A percentile compares a stretch with the other conserved stretches of the same genome.
These are phyloP conservation scores for Zaprionus inermis DNA, from an alignment of 1,140 invertebrate species.

Conservation along the genomic window DNA sequence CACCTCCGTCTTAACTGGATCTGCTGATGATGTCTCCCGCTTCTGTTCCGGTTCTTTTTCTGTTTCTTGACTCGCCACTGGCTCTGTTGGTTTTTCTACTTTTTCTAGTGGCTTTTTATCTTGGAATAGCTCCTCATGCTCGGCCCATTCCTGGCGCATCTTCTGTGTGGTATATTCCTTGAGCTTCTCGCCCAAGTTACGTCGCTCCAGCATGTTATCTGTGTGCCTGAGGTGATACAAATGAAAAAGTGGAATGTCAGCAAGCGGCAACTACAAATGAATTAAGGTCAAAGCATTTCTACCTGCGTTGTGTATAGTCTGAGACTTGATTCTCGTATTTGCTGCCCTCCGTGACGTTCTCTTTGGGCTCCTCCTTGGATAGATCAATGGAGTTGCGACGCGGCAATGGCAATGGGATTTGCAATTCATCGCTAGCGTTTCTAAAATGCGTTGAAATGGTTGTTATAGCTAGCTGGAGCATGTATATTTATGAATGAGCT, in stretches of 20 bases:
- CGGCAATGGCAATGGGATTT: constrained; percentile 83
- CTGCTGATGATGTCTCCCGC: constrained; percentile 10
- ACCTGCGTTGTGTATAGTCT: constrained; percentile 88
- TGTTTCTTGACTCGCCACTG: constrained; percentile 26
- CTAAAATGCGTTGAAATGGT: constrained; percentile 59
- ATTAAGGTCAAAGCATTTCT: constrained; percentile 17
- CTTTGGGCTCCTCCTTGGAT: constrained; percentile 84
- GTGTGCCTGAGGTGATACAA: constrained; percentile 66
- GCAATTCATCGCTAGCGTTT: constrained; percentile 80
- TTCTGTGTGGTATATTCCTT: constrained; percentile 83
- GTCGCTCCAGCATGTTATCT: constrained; percentile 75
- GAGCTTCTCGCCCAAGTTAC: constrained; percentile 67
- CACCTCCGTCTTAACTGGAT: constrained; percentile 14
- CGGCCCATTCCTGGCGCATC: constrained; percentile 82
- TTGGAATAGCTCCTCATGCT: constrained; percentile 80
- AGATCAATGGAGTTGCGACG: constrained; percentile 86
- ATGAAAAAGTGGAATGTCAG: neutral
- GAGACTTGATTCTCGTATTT: constrained; percentile 87
- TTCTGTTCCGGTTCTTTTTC: constrained; percentile 33
- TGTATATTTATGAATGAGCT: neutral
- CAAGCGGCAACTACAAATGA: neutral
- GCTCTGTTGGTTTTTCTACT: constrained; percentile 25
- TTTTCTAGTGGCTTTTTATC: constrained; percentile 62
- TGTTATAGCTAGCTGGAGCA: constrained; percentile 33
- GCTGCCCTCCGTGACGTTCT: constrained; percentile 50